Evolutionary conservation across 2,113 vertebrate genomes (phyloP).

Genomic region (Apteryx mantelli): DNA sequence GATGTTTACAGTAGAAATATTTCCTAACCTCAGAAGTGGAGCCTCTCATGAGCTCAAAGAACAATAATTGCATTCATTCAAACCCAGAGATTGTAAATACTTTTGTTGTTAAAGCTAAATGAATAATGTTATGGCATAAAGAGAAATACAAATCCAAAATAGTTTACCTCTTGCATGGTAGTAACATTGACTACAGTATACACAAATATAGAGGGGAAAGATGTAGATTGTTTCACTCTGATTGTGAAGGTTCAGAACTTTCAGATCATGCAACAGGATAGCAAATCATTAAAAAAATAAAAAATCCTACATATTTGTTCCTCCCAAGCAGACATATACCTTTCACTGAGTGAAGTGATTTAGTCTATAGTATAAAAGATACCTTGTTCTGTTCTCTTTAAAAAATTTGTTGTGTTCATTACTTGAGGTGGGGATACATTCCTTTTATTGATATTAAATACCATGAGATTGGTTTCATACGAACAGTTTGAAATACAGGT

Average conservation of each 20-base stretch:
- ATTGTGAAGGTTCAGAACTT: not conserved
- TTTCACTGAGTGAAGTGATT: not conserved
- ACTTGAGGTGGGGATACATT: not conserved
- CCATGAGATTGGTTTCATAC: not conserved
- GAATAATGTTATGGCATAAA: not conserved
- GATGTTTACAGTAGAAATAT: constrained; percentile 58
- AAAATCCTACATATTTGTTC: not conserved
- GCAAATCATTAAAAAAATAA: not conserved
- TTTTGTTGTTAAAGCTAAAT: not conserved
- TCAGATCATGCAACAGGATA: not conserved
- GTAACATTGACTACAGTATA: not conserved
- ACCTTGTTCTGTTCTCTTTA: not conserved
- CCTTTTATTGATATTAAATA: constrained; percentile 16
- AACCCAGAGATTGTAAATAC: not conserved
- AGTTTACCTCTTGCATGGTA: not conserved
- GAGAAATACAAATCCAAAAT: constrained; percentile 6
- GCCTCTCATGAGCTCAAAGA: constrained; percentile 7
- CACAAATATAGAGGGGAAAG: not conserved
- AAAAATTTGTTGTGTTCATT: not conserved
- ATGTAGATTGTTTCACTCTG: not conserved
- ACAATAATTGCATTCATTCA: constrained; percentile 48
- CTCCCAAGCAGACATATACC: not conserved
- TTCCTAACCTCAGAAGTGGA: constrained; percentile 40
- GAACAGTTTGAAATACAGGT: not conserved
- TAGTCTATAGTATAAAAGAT: not conserved